Percentiles rank a stretch among this genome's conserved stretches.
phyloP scores from a whole-genome alignment of 2,113 vertebrate species.

The Albula goreensis region DNA sequence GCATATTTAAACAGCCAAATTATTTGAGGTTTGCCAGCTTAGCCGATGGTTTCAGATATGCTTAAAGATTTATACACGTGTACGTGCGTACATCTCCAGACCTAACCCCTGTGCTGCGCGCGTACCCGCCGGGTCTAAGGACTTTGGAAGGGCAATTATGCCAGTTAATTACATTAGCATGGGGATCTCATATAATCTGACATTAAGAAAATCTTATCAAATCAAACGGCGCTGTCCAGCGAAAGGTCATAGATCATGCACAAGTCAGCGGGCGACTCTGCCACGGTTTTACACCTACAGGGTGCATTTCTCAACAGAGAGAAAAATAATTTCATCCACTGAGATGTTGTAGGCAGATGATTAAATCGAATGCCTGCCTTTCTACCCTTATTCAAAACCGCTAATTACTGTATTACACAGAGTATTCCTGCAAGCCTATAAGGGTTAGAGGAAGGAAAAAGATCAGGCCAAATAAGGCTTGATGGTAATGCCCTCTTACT shows the following conservation, averaged over 20 bases:
- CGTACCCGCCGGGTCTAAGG: background rate
- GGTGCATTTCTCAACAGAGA: background rate
- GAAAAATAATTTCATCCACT: background rate
- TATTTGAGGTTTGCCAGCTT: conserved; percentile 11
- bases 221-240: conserved; percentile 1
- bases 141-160: conserved; percentile 1
- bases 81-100: background rate
- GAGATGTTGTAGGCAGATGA: background rate
- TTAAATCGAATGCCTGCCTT: too few species aligned
- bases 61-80: background rate
- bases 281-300: background rate
- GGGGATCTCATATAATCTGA: background rate
- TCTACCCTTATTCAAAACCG: background rate
- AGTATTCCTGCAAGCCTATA: background rate
- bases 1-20: conserved; percentile 31
- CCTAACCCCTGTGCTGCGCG: background rate
- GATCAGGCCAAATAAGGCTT: background rate
- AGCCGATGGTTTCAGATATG: background rate
- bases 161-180: background rate
- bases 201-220: background rate
- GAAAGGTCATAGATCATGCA: conserved; percentile 13
- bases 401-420: background rate
- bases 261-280: background rate
- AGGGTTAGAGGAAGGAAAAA: background rate
- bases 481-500: too few species aligned